Conservation (phyloP, 2,888 invertebrate species). For the Clostera curtula region DNA sequence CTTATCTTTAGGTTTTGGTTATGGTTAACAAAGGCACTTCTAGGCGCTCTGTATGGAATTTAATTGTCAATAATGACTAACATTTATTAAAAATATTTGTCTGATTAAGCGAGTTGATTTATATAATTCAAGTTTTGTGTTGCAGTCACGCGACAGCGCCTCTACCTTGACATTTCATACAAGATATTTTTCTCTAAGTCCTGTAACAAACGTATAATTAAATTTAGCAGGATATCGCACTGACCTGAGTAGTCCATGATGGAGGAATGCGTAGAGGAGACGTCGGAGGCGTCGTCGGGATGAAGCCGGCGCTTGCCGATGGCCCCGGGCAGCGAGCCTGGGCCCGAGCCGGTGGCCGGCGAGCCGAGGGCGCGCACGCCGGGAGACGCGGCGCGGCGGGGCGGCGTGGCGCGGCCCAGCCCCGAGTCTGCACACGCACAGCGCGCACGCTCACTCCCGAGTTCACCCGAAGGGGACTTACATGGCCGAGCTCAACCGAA, state of each 20-base stretch:
- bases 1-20: too few species aligned
- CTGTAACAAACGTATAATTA: neutral
- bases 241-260: slow-evolving; percentile 91
- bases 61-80: too few species aligned
- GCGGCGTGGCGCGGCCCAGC: slow-evolving; percentile 90
- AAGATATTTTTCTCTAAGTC: too few species aligned
- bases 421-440: slow-evolving; percentile 83
- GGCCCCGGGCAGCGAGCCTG: slow-evolving; percentile 89
- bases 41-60: too few species aligned
- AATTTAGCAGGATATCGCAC: slow-evolving; percentile 18
- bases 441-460: slow-evolving; percentile 8
- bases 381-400: slow-evolving; percentile 89
- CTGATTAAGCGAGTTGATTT: too few species aligned
- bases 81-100: too few species aligned
- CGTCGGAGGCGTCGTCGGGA: slow-evolving; percentile 91
- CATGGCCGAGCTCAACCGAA: too few species aligned
- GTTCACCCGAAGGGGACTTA: too few species aligned
- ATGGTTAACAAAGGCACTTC: too few species aligned
- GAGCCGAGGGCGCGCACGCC: slow-evolving; percentile 88
- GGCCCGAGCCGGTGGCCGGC: slow-evolving; percentile 78
- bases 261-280: slow-evolving; percentile 87
- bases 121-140: too few species aligned
- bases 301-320: slow-evolving; percentile 83
- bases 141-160: too few species aligned
- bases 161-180: too few species aligned